Evolutionary conservation across 2,888 invertebrate genomes (phyloP).

Genomic region (Prosapia bicincta): DNA sequence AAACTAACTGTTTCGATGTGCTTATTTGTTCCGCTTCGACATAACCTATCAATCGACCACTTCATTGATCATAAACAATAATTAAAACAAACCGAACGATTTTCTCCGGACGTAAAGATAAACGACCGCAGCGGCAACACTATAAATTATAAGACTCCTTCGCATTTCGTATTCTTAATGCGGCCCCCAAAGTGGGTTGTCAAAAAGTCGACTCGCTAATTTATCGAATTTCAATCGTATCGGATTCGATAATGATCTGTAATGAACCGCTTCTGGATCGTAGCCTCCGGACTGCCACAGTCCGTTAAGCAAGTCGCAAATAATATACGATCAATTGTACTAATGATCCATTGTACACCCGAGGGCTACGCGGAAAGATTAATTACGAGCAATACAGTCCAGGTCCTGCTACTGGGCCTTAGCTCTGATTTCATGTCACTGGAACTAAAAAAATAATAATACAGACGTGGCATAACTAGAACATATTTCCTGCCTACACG

Average conservation of each 20-base stretch:
- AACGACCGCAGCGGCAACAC: not conserved
- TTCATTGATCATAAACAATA: not conserved
- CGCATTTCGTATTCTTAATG: not conserved
- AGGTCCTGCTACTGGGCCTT: not conserved
- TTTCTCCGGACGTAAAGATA: not conserved
- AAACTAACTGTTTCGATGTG: not conserved
- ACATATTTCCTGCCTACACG: not conserved
- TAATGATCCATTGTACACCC: not conserved
- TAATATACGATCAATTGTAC: not conserved
- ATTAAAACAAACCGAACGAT: not conserved
- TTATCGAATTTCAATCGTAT: not conserved
- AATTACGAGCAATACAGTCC: not conserved
- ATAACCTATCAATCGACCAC: not conserved
- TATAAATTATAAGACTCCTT: not conserved
- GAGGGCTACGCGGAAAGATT: not conserved
- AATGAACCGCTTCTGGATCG: not conserved
- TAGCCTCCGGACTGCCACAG: not conserved
- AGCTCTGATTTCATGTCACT: not conserved
- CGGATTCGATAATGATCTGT: not conserved
- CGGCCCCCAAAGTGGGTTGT: slow-evolving; percentile 2
- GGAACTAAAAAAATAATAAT: not conserved
- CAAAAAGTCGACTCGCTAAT: not conserved
- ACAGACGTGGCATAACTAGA: not conserved
- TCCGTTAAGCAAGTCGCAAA: not conserved
- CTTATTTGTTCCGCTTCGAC: not conserved